Base-by-base conservation (phyloP, 2,888 invertebrate genomes). In the Scaptomyza reducta region DNA sequence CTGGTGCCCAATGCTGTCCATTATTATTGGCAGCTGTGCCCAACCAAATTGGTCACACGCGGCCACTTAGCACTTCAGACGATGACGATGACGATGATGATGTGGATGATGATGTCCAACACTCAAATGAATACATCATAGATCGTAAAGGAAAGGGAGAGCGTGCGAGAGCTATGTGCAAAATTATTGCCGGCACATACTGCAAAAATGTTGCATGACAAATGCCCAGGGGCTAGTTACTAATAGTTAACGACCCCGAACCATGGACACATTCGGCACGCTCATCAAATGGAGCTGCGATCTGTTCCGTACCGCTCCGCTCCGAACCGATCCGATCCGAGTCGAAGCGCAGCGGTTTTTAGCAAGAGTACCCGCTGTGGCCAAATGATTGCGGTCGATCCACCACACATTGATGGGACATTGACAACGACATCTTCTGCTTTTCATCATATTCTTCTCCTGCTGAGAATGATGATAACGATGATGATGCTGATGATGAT, bases 341-440 rank as follows among this genome's bases (percentile, higher is more conserved):
- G 16, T 14, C 56, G 54, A 50, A 31, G 18, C 58, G 45, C 49
- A 40, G 49, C 49, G 31, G 22, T 44, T n/a, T 38, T 14, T 27
- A 6, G 44, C 29, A 62, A 56, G 64, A 65, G 78, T 71, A 65
- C 85, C 88, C 79, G 87, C 88, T 87, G 87, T 85, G 81, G 87
- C 85, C 72, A 88, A 88, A 88, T 70, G 63, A 77, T 88, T 85
- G 88, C 79, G 85, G 85, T 85, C 79, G 85, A 83, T 64, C 66
- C 65, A 79, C 63, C 68, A 78, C 64, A 49, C 54, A 69, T 41
- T 29, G 18, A 49, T 44, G 42, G 2, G 41, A 54, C 54, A 58
- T 33, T 18, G 57, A 25, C 35, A 63, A 13, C 40, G 16, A 5
- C 16, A 11, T 33, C 35, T 31, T 10, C 65, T 29, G n/a, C n/a